phyloP scores from a whole-genome alignment of 2,888 invertebrate species.

The Brenthis hecate region DNA sequence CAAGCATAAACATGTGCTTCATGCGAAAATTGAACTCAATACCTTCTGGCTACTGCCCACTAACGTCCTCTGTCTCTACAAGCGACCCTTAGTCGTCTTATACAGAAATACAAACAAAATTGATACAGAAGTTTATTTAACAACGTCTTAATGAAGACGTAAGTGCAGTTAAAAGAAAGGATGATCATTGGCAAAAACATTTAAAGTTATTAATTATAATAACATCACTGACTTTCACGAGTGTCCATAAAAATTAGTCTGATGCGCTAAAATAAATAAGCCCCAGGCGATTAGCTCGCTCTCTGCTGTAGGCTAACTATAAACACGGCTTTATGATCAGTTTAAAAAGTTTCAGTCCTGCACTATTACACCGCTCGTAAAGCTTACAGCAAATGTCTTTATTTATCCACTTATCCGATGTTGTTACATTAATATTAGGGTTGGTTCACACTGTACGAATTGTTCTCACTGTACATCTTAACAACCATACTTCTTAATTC shows the following conservation, averaged over 20 bases:
- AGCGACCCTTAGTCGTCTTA: too few relatives aligned
- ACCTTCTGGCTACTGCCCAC: too few relatives aligned
- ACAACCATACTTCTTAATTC: not conserved
- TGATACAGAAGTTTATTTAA: too few relatives aligned
- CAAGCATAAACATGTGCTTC: too few relatives aligned
- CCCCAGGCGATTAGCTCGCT: slow-evolving; percentile 31
- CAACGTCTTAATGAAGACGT: too few relatives aligned
- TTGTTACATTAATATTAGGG: slow-evolving; percentile 31
- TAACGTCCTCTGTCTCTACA: too few relatives aligned
- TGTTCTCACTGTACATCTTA: not conserved
- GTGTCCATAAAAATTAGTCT: slow-evolving; percentile 23
- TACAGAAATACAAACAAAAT: too few relatives aligned
- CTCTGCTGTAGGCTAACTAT: slow-evolving; percentile 32
- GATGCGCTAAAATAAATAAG: slow-evolving; percentile 25
- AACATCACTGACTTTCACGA: not conserved
- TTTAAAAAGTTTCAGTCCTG: slow-evolving; percentile 36
- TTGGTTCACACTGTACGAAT: slow-evolving; percentile 8
- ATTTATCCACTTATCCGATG: slow-evolving; percentile 34
- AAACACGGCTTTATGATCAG: slow-evolving; percentile 37
- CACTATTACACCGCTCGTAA: slow-evolving; percentile 17
- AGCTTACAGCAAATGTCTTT: slow-evolving; percentile 38
- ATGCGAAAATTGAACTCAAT: too few relatives aligned
- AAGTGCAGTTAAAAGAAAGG: too few relatives aligned
- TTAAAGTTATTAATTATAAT: too few relatives aligned
- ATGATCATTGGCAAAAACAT: too few relatives aligned